Base-by-base conservation (phyloP, 2,888 invertebrate species). In the Nomada ferruginata region DNA sequence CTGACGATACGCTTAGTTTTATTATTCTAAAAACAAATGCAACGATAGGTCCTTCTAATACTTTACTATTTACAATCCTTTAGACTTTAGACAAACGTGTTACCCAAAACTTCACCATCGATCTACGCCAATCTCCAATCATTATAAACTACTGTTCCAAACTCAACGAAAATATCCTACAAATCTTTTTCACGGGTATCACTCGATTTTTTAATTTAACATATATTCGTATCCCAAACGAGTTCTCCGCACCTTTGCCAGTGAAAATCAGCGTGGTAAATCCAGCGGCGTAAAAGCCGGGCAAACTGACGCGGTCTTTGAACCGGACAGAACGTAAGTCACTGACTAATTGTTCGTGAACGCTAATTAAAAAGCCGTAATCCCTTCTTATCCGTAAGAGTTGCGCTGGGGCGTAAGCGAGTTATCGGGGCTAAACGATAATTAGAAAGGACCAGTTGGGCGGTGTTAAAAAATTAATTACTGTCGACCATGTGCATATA, bases 401-500 rank as follows among this genome's bases (percentile, higher is more conserved):
- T 13, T 11, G 2, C 0, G 11, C 13, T 10, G 20, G 2, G 23
- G 9, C 23, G 26, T 57, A 57, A 57, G 23, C 26, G 10, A 53
- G 59, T 65, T 44, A 70, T 79, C 29, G 42, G 47, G 64, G 36
- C 52, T 36, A 47, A 44, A 52, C 36, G 55, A 61, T 66, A 77
- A 79, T 77, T 79, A 70, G 47, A 47, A 18, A 15, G 55, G 60
- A 29, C 18, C 61, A 20, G 15, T 23, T 3, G 42, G 23, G 23
- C 55, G 42, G 66, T n/a, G 20, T 63, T 61, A 74, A 78, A 74
- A 68, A 74, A 78, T 78, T 78, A 73, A 78, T 78, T 78, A 68
- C 66, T 15, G 11, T 18, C 57, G 15, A 23, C 53, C 36, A n/a
- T 55, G 60, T 29, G 50, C 20, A 13, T 65, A 47, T 5, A 20